Percentiles rank a stretch among this genome's conserved stretches.
Evolutionary conservation across 2,113 vertebrate genomes (phyloP).

Genomic region (Nothocercus nigrocapillus): DNA sequence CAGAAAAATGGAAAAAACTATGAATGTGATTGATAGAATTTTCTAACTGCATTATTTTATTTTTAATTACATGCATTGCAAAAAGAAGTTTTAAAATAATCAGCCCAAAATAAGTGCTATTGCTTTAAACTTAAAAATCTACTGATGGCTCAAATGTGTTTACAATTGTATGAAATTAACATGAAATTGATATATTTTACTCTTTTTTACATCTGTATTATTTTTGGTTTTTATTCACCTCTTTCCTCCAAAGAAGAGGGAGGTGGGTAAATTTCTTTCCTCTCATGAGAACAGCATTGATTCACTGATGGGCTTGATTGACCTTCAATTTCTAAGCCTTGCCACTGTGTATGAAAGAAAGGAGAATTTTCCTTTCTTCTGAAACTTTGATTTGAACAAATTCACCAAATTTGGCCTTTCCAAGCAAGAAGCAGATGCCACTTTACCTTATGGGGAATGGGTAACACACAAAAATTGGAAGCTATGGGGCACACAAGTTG

Average conservation of each 20-base stretch:
- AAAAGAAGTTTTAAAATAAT: background rate
- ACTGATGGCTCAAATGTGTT: background rate
- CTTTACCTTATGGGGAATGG: background rate
- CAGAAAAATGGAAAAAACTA: background rate
- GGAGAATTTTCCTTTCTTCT: background rate
- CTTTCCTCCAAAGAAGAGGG: background rate
- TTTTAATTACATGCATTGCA: background rate
- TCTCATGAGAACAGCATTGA: background rate
- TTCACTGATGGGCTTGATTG: background rate
- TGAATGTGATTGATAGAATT: background rate
- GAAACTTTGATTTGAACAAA: background rate
- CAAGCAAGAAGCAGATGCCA: background rate
- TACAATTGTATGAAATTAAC: background rate
- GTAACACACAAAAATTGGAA: background rate
- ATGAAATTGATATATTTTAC: background rate
- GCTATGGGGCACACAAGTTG: fast-evolving
- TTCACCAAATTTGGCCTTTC: background rate
- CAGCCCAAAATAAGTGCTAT: background rate
- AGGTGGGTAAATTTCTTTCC: background rate
- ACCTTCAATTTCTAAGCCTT: background rate
- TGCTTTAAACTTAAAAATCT: background rate
- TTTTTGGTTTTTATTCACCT: background rate
- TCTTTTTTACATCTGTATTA: background rate
- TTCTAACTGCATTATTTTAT: background rate
- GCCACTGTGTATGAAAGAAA: background rate